Base-by-base conservation (phyloP, 2,888 invertebrate species). In the Chymomyza amoena region DNA sequence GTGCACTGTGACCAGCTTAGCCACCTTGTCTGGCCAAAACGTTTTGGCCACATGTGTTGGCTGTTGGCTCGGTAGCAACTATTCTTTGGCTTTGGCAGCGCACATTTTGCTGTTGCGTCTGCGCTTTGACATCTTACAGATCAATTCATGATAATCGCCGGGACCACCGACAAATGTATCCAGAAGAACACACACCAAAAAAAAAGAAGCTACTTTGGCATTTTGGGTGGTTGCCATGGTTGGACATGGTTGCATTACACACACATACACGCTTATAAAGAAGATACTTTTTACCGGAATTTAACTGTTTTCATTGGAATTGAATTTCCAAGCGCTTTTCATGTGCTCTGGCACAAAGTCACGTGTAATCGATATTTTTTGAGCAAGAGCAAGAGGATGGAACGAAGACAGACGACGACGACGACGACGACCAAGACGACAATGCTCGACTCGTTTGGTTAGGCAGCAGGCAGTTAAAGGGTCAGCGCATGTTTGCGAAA, bases 121-220 rank as follows among this genome's bases (percentile, higher is more conserved):
- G 87, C 83, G 87, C 89, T 89, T 89, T 89, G 89, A 89, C 89
- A 89, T 89, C 87, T 89, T 89, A 89, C 89, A 89, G 89, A 89
- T 89, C 89, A 89, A 89, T 89, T 89, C 89, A 89, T 89, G 89
- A 89, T 89, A 89, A 89, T 89, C 89, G 89, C 65, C 77, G 78
- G 88, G 89, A 89, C 89, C 89, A 89, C 88, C 88, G 52, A 62
- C 62, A 70, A 69, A 61, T 62, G 60, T 39, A 62, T 20, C 18
- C 54, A 57, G 54, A 54, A 20, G 20, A 16, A 7, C n/a, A 52
- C 10, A 15, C 52, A 16, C 15, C n/a, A n/a, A 16, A 52, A 4
- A 10, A 13, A 54, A 10, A 16, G 0, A 32, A 66, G 62, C 61
- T 64, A 69, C 66, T 69, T 70, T 72, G 87, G 78, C 86, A 79